Evolutionary conservation across 2,113 vertebrate genomes (phyloP).

Genomic region (Neopipo cinnamomea): DNA sequence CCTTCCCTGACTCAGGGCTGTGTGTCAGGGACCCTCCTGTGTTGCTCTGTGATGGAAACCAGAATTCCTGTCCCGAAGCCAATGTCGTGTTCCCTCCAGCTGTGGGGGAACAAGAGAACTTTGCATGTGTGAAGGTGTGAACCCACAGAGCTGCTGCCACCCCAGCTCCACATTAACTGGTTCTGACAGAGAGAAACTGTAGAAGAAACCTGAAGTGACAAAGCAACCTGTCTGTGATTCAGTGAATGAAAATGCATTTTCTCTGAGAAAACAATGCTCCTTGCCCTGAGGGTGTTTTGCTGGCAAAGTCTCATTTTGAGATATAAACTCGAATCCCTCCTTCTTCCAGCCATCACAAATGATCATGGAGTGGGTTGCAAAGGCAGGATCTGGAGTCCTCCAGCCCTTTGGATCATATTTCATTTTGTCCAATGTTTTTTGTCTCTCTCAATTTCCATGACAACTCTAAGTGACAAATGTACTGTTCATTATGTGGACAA

Average conservation of each 20-base stretch:
- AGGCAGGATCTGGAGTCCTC: background rate
- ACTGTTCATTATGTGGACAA: background rate
- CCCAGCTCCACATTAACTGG: background rate
- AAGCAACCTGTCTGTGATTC: background rate
- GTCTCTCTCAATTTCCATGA: conserved; percentile 23
- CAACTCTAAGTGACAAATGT: background rate
- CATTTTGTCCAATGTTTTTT: background rate
- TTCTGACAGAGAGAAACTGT: background rate
- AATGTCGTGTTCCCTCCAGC: background rate
- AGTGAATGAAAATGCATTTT: background rate
- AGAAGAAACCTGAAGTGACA: background rate
- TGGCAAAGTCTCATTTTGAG: background rate
- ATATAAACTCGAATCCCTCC: background rate
- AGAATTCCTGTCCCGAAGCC: background rate
- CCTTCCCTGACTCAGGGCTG: rapidly evolving
- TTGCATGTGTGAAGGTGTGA: background rate
- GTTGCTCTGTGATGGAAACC: background rate
- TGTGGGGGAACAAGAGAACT: background rate
- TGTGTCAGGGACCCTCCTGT: background rate
- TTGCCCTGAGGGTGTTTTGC: background rate
- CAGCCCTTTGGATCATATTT: background rate
- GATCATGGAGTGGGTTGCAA: background rate
- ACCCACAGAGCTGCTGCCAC: background rate
- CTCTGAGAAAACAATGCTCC: background rate
- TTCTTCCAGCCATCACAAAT: background rate